A percentile compares a stretch with the other conserved stretches of the same genome.
These are phyloP conservation scores for Morpho helenor DNA, from an alignment of 2,888 invertebrate genomes.

Conservation along the genomic window DNA sequence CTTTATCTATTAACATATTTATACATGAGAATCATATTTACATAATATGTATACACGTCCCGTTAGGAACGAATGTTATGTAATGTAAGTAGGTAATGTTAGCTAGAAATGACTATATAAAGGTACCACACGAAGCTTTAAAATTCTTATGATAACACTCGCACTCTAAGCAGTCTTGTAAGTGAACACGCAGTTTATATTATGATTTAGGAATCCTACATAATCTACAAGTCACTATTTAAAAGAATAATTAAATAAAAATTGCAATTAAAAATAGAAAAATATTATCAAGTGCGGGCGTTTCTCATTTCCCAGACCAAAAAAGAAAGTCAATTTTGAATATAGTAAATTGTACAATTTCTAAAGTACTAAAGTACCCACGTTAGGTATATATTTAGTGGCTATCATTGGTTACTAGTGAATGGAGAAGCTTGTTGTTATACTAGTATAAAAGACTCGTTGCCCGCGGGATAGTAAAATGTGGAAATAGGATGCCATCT, in stretches of 20 bases:
- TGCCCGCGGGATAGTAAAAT: no score
- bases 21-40: conserved; percentile 76
- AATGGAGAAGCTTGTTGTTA: conserved; percentile 54
- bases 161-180: conserved; percentile 72
- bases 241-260: no score
- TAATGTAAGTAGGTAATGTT: conserved; percentile 71
- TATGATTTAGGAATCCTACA: conserved; percentile 39
- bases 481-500: no score
- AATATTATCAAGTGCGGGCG: conserved; percentile 36
- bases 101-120: conserved; percentile 71
- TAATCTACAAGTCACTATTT: conserved; percentile 15
- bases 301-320: conserved; percentile 58
- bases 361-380: conserved; percentile 54
- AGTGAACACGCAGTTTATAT: conserved; percentile 52
- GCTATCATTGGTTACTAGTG: conserved; percentile 48
- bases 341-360: conserved; percentile 51
- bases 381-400: conserved; percentile 53
- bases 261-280: no score
- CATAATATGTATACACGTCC: conserved; percentile 79
- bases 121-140: conserved; percentile 78
- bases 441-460: no score
- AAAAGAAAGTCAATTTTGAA: conserved; percentile 72
- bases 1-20: conserved; percentile 76
- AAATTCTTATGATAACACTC: conserved; percentile 79
- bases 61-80: conserved; percentile 78